Evolutionary conservation across 2,888 invertebrate species (phyloP).

Genomic region (Volucella inanis): DNA sequence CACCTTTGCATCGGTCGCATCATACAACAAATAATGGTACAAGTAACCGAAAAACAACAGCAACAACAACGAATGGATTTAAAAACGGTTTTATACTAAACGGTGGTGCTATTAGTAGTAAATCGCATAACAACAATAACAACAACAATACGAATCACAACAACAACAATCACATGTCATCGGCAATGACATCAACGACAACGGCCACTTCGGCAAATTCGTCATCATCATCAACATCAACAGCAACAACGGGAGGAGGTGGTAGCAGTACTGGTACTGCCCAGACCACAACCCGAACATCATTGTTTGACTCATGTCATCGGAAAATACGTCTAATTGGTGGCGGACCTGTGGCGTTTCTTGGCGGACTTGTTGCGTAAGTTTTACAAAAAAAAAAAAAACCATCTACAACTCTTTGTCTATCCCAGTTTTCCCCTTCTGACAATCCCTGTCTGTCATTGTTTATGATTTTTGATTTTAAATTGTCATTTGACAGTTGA

Average conservation of each 20-base stretch:
- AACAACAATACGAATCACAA: constrained; percentile 64
- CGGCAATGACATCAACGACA: constrained; percentile 67
- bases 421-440: not conserved
- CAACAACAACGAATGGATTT: constrained; percentile 69
- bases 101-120: constrained; percentile 70
- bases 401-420: not conserved
- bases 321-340: constrained; percentile 89
- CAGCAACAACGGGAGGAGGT: constrained; percentile 28
- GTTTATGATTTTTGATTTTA: constrained; percentile 35
- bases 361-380: constrained; percentile 89
- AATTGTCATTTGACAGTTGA: constrained; percentile 17
- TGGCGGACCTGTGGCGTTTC: constrained; percentile 87
- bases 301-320: constrained; percentile 89
- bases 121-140: constrained; percentile 71
- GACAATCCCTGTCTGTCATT: not conserved
- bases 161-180: constrained; percentile 69
- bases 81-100: constrained; percentile 73
- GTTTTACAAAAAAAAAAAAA: constrained; percentile 79
- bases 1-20: constrained; percentile 70
- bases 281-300: constrained; percentile 84
- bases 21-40: constrained; percentile 48
- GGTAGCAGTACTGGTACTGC: constrained; percentile 77
- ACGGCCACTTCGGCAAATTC: constrained; percentile 57
- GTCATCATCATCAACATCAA: constrained; percentile 63
- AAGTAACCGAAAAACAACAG: constrained; percentile 37